phyloP scores from a whole-genome alignment of 2,888 invertebrate species.

The Lycocerus yunnanus region DNA sequence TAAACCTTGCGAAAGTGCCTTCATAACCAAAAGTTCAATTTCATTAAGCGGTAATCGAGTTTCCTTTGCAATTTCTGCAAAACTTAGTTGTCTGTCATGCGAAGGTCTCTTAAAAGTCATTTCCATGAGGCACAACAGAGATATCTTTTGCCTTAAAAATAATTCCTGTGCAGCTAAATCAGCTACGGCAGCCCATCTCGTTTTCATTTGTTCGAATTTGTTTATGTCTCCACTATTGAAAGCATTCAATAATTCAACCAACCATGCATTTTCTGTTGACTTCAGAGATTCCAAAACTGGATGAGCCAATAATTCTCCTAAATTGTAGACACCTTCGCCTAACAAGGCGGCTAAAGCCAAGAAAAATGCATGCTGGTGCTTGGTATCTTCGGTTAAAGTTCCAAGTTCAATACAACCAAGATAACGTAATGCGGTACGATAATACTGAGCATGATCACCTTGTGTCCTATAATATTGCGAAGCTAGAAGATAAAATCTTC shows the following conservation, averaged over 20 bases:
- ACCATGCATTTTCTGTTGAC: constrained; percentile 84
- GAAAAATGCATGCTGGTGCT: constrained; percentile 83
- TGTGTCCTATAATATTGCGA: constrained; percentile 87
- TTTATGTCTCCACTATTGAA: constrained; percentile 85
- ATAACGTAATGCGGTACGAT: constrained; percentile 88
- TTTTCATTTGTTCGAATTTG: constrained; percentile 73
- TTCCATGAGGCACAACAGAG: constrained; percentile 96
- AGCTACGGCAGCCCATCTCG: constrained; percentile 78
- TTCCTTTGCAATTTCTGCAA: constrained; percentile 86
- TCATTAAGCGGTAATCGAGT: constrained; percentile 83
- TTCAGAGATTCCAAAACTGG: constrained; percentile 87
- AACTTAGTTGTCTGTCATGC: constrained; percentile 83
- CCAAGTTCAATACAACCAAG: constrained; percentile 69
- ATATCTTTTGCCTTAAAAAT: constrained; percentile 88
- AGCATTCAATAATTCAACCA: constrained; percentile 81
- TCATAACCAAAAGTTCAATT: constrained; percentile 97
- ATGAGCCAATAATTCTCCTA: constrained; percentile 95
- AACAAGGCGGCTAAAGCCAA: constrained; percentile 92
- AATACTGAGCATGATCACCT: constrained; percentile 93
- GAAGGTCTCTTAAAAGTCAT: constrained; percentile 96
- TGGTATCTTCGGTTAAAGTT: constrained; percentile 66
- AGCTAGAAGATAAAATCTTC: constrained; percentile 90
- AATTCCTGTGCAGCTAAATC: constrained; percentile 83
- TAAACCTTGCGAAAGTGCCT: constrained; percentile 91
- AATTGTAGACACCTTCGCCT: constrained; percentile 94